Evolutionary conservation across 2,797 vertebrate genomes (phyloP).

Genomic region (Odontamblyopus rebecca): DNA sequence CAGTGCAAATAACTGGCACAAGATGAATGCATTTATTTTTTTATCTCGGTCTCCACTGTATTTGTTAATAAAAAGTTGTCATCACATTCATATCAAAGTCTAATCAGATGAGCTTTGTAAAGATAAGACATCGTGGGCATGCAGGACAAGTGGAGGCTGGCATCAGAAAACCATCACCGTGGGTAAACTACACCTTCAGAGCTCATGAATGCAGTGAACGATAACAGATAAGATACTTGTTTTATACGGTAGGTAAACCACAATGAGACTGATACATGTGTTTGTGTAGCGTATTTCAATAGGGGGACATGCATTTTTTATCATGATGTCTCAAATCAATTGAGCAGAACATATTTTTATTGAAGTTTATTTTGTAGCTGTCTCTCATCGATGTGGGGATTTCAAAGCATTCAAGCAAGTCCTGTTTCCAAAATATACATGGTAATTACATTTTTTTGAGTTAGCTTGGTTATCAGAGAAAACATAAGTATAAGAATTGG

Average conservation of each 20-base stretch:
- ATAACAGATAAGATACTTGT: not conserved
- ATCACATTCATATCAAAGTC: conserved; percentile 12
- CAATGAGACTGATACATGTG: not conserved
- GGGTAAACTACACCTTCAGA: conserved; percentile 6
- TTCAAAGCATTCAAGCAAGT: not conserved
- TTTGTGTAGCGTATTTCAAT: not conserved
- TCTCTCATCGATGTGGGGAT: not conserved
- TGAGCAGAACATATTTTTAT: not conserved
- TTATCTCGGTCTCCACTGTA: not conserved
- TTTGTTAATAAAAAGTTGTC: not conserved
- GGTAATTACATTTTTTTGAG: not conserved
- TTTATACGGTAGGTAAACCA: not conserved
- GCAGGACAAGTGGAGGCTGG: conserved; percentile 15
- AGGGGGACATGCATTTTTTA: not conserved
- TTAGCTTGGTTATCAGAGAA: too few relatives aligned
- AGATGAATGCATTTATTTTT: not conserved
- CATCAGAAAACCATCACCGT: conserved; percentile 5
- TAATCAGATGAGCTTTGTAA: conserved; percentile 18
- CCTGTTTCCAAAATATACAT: not conserved
- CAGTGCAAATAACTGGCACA: not conserved
- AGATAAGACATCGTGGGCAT: conserved; percentile 5
- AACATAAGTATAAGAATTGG: too few relatives aligned
- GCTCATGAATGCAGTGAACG: not conserved
- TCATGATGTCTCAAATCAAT: not conserved
- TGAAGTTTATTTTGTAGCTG: not conserved